Evolutionary conservation across 2,797 vertebrate genomes (phyloP), one percentile per base, ranked within the genome.

Genomic region (Schizopygopsis malacanthus): DNA sequence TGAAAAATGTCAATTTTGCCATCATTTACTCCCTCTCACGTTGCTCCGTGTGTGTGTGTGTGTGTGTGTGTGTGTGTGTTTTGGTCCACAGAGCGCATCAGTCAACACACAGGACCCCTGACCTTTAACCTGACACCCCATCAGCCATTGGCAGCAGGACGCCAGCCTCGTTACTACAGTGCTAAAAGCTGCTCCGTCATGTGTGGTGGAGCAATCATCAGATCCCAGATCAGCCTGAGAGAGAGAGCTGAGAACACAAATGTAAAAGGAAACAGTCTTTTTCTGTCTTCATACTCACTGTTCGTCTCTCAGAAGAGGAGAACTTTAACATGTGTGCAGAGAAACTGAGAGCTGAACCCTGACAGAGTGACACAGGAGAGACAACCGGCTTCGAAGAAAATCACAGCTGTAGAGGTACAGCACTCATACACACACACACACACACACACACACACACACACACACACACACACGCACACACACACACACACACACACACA

Each of bases 41-140:
- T 52, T 52, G 50, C 18, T 52, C 10, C 9, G 12, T 70, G 15
- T 70, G 76, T 78, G 39, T 67, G 25, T 71, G 41, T 70, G 15
- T 70, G 76, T 78, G 39, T 67, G 25, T 71, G 41, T 86, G 71
- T 37, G 59, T 45, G 41, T 85, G 12, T 76, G 39, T 73, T 75
- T 84, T 41, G 47, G 22, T 79, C 37, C 1, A 0, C 45, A 39
- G 33, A 56, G 4, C 12, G 2, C 52, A 4, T n/a, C 33, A 28
- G 25, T 75, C 47, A 65, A 22, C 56, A 39, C 88, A 73, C 82
- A 43, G 81, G 87, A 92, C 88, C 89, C 89, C 77, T 92, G 93
- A 92, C 92, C 92, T 93, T 93, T 92, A 93, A 93, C 91, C 88
- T 87, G 91, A 94, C 89, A 94, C 93, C 91, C 39, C 86, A 86